Conservation (phyloP, 2,888 invertebrate genomes). For the Drosophila mercatorum region DNA sequence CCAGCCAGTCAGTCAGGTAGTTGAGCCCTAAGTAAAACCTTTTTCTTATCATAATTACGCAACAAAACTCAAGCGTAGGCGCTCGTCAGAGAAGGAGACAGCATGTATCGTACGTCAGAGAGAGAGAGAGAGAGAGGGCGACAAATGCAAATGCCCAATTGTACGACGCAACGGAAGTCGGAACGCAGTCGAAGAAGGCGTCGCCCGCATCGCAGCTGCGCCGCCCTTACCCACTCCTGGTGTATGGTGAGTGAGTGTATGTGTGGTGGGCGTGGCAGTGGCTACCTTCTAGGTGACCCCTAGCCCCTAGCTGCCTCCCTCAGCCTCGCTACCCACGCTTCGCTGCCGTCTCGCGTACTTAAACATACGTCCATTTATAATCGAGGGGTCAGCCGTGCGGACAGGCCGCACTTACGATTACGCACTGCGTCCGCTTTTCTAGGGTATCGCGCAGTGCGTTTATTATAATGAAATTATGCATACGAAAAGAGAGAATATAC, state of each 20-base stretch:
- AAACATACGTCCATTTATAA: slow-evolving; percentile 75
- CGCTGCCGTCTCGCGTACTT: slow-evolving; percentile 75
- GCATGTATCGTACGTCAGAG: not conserved
- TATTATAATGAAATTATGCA: slow-evolving; percentile 81
- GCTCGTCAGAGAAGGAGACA: not conserved
- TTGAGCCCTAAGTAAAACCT: slow-evolving; percentile 74
- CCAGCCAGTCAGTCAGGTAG: slow-evolving; percentile 12
- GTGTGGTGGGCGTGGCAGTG: slow-evolving; percentile 57
- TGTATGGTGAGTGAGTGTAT: too few species aligned
- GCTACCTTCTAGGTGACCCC: slow-evolving; percentile 15
- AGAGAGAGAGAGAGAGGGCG: slow-evolving; percentile 24
- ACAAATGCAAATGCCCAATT: slow-evolving; percentile 73
- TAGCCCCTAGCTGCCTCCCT: not conserved
- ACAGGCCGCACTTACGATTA: slow-evolving; percentile 67
- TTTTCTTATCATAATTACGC: slow-evolving; percentile 81
- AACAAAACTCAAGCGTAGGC: slow-evolving; percentile 56
- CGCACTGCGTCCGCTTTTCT: slow-evolving; percentile 7
- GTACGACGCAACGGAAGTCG: slow-evolving; percentile 67
- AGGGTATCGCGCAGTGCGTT: slow-evolving; percentile 52
- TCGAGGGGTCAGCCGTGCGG: slow-evolving; percentile 73
- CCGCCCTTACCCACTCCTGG: not conserved
- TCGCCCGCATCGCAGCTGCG: slow-evolving; percentile 73
- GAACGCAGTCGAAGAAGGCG: slow-evolving; percentile 32
- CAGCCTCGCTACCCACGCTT: slow-evolving; percentile 53
- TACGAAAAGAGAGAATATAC: slow-evolving; percentile 62